Evolutionary conservation across 2,113 vertebrate species (phyloP).

Genomic region (Lepidothrix coronata): DNA sequence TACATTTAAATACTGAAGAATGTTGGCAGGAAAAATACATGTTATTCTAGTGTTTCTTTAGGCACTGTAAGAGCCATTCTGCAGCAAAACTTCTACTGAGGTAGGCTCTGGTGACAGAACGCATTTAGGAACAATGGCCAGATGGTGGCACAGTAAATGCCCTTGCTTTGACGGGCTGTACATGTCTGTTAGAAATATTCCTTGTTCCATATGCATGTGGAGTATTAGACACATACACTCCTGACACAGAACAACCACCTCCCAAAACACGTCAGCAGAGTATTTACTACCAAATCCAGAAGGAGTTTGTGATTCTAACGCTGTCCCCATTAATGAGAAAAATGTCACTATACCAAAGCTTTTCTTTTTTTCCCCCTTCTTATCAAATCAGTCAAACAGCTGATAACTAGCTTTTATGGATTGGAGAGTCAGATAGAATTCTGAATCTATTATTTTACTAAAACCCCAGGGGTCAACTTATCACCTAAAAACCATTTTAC

Average conservation of each 20-base stretch:
- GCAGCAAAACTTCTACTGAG: conserved; percentile 30
- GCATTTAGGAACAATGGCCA: conserved; percentile 59
- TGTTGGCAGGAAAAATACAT: not conserved
- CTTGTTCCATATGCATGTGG: conserved; percentile 37
- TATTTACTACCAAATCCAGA: conserved; percentile 76
- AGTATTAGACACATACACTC: conserved; percentile 55
- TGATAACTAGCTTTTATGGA: conserved; percentile 80
- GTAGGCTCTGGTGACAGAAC: conserved; percentile 15
- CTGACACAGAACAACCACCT: conserved; percentile 49
- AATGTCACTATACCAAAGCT: conserved; percentile 70
- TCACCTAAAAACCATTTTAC: conserved; percentile 81
- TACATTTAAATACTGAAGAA: not conserved
- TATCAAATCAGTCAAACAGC: conserved; percentile 78
- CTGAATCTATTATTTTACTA: conserved; percentile 77
- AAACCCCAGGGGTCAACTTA: conserved; percentile 81
- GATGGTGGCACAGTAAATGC: conserved; percentile 34
- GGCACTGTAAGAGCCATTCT: conserved; percentile 4
- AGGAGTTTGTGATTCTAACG: conserved; percentile 63
- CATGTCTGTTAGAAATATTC: conserved; percentile 19
- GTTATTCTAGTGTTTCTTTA: not conserved
- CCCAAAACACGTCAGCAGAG: conserved; percentile 62
- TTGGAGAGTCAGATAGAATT: conserved; percentile 77
- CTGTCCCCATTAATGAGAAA: conserved; percentile 77
- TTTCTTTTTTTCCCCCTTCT: conserved; percentile 27
- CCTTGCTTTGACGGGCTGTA: conserved; percentile 37